phyloP scores from a whole-genome alignment of 2,113 vertebrate species.

The Variabilichromis moorii region DNA sequence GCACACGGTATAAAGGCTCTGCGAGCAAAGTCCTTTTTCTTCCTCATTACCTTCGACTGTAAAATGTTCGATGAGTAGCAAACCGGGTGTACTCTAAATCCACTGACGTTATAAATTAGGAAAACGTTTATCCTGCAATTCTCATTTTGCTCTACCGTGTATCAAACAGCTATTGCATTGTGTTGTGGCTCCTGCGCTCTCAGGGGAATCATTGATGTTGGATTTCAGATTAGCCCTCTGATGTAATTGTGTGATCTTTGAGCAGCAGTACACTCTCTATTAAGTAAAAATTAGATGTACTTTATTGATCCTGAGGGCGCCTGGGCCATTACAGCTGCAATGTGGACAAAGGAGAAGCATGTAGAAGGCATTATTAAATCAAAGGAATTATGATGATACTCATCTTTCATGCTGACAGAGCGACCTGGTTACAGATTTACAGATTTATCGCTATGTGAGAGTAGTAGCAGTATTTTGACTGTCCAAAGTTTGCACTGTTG shows the following conservation, averaged over 20 bases:
- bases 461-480: neutral
- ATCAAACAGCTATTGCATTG: neutral
- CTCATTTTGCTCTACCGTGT: neutral
- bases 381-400: neutral
- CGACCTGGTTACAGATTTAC: conserved; percentile 4
- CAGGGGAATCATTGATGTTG: neutral
- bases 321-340: neutral
- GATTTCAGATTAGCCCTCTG: neutral
- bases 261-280: neutral
- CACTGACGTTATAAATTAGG: neutral
- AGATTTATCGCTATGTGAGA: neutral
- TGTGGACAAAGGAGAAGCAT: neutral
- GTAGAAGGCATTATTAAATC: neutral
- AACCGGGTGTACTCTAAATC: neutral
- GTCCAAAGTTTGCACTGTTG: neutral
- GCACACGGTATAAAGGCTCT: neutral
- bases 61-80: neutral
- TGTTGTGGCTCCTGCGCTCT: neutral
- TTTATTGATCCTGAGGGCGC: neutral
- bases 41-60: conserved; percentile 40
- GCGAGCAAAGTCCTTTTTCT: conserved; percentile 67
- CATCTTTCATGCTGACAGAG: neutral
- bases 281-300: neutral
- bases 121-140: neutral
- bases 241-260: conserved; percentile 20